Conservation (phyloP, 2,888 invertebrate species). For the Deladenus siricidicola region DNA sequence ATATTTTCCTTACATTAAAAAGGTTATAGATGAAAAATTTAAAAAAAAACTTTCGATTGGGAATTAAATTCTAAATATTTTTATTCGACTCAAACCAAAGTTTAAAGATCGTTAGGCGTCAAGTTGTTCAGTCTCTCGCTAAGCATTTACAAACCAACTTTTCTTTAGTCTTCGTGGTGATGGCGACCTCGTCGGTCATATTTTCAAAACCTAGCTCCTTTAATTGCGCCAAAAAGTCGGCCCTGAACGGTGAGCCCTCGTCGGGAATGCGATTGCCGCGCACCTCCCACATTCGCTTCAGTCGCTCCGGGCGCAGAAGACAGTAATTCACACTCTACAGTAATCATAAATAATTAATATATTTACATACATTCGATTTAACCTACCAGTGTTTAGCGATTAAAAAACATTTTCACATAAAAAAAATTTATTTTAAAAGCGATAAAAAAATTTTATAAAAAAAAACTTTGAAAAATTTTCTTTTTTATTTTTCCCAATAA, state of each 20-base stretch:
- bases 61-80: no score
- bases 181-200: slow-evolving; percentile 49
- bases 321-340: slow-evolving; percentile 39
- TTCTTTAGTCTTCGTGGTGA: slow-evolving; percentile 50
- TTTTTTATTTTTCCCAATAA: no score
- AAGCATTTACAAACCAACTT: no score
- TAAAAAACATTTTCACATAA: not conserved
- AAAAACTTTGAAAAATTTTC: no score
- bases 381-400: no score
- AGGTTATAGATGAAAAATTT: no score
- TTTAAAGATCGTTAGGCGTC: no score
- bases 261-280: slow-evolving; percentile 37
- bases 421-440: not conserved
- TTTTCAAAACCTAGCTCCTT: slow-evolving; percentile 47
- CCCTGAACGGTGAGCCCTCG: slow-evolving; percentile 30
- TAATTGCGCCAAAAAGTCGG: slow-evolving; percentile 46
- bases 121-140: no score
- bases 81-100: no score
- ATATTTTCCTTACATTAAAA: no score
- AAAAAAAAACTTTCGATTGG: no score
- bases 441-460: no score
- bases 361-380: not conserved
- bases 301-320: slow-evolving; percentile 38
- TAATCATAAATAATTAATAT: slow-evolving; percentile 2
- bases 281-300: slow-evolving; percentile 50